phyloP scores from a whole-genome alignment of 2,888 invertebrate species.

The Dysmachus trigonus region DNA sequence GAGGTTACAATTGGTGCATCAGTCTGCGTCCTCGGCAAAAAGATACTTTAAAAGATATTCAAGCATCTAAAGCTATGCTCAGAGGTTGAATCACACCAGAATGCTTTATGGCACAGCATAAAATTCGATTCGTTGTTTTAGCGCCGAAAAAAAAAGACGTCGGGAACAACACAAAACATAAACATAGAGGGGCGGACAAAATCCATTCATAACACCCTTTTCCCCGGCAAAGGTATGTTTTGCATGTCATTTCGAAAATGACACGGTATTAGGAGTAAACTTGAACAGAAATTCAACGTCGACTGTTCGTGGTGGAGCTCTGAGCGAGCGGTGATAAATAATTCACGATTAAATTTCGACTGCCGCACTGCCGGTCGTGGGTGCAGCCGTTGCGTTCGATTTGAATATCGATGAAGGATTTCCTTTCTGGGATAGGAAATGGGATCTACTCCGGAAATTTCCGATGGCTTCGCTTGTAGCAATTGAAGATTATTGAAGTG shows the following conservation, averaged over 20 bases:
- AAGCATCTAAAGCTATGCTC: background rate
- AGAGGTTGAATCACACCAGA: background rate
- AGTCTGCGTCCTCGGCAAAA: background rate
- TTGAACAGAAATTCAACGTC: background rate
- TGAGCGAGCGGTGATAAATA: background rate
- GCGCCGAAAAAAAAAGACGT: background rate
- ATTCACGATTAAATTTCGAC: background rate
- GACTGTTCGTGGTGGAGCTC: background rate
- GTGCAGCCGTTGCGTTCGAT: background rate
- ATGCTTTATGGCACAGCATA: background rate
- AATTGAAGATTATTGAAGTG: background rate
- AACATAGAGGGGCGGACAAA: background rate
- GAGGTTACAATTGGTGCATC: background rate
- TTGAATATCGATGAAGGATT: background rate
- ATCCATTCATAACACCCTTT: background rate
- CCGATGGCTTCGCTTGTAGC: background rate
- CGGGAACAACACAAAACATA: no score
- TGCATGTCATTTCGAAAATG: background rate
- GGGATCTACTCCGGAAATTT: background rate
- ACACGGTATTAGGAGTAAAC: background rate
- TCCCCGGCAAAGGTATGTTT: background rate
- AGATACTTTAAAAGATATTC: background rate
- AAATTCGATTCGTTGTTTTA: background rate
- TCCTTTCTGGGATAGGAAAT: background rate
- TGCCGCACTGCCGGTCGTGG: background rate